Base-by-base conservation (phyloP, 2,113 vertebrate species). In the Myiagra hebetior region DNA sequence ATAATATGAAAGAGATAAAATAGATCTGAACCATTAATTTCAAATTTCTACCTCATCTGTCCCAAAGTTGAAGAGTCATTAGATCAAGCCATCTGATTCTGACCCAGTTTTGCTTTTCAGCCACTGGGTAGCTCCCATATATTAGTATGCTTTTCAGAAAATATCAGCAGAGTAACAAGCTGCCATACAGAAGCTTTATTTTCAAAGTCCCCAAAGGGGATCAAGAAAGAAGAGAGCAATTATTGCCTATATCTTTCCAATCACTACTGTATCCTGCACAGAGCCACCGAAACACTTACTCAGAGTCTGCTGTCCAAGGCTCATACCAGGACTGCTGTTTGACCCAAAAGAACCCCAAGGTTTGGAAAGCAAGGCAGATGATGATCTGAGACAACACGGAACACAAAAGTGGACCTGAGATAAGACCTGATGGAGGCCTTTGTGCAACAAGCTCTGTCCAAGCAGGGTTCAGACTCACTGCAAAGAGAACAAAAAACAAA, bases 381-480 rank as follows among this genome's bases (percentile, higher is more conserved):
- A 99, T 75, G 94, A 99, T 99, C 98, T 99, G 99, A 91, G 99
- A 98, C 49, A 99, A 97, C 96, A 99, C 99, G 4, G 99, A 99
- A 97, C 98, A 98, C 83, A 99, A 98, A 86, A 99, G 98, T 56
- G 99, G 98, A 78, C 97, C 98, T 46, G 99, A 99, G 98, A 99
- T 99, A 76, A 99, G 99, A 85, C 99, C 99, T 24, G 99, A 99
- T 1, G 99, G 99, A 56, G 99, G 99, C 53, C 98, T 98, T 27
- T 96, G 98, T 4, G 99, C 96, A 77, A 99, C 99, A 42, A 99
- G 98, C 79, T 99, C 99, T 87, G 98, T 99, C 99, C 99, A 99
- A 6, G 99, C 99, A 57, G 99, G 98, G 90, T 99, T 99, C 97
- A 99, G 98, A 98, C 99, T 99, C 99, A 99, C 99, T 99, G 95